Percentiles rank a stretch among this genome's conserved stretches.
phyloP scores from a whole-genome alignment of 2,113 vertebrate species.

The Rhinolophus sinicus region DNA sequence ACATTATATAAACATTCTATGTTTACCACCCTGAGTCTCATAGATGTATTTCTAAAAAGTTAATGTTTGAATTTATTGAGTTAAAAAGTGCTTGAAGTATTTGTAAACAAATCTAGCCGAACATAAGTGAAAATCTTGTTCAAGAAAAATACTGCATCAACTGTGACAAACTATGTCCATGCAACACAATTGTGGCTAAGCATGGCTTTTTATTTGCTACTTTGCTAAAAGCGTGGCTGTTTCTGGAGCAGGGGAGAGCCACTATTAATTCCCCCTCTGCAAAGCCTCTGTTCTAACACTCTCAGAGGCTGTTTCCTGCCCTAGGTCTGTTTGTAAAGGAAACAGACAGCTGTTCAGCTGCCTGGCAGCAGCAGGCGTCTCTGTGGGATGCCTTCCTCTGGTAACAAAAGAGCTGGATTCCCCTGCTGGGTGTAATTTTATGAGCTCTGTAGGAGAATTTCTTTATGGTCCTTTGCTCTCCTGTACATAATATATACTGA shows the following conservation, averaged over 20 bases:
- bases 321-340: neutral
- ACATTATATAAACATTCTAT: neutral
- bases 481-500: neutral
- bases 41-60: neutral
- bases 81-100: neutral
- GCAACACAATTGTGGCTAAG: neutral
- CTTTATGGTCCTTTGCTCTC: neutral
- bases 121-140: neutral
- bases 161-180: neutral
- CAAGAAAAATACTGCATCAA: neutral
- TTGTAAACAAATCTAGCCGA: neutral
- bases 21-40: neutral
- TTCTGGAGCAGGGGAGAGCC: neutral
- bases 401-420: neutral
- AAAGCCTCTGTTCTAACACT: neutral
- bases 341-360: conserved; percentile 7
- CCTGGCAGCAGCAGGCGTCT: neutral
- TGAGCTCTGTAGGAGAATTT: conserved; percentile 27
- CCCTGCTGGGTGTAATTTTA: neutral
- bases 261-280: neutral
- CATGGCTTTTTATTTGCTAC: neutral
- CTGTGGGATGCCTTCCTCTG: neutral
- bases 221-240: neutral
- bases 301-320: neutral
- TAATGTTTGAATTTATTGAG: neutral